These are phyloP conservation scores for Herminia tarsipennalis DNA, from an alignment of 2,888 invertebrate species.

Conservation along the genomic window DNA sequence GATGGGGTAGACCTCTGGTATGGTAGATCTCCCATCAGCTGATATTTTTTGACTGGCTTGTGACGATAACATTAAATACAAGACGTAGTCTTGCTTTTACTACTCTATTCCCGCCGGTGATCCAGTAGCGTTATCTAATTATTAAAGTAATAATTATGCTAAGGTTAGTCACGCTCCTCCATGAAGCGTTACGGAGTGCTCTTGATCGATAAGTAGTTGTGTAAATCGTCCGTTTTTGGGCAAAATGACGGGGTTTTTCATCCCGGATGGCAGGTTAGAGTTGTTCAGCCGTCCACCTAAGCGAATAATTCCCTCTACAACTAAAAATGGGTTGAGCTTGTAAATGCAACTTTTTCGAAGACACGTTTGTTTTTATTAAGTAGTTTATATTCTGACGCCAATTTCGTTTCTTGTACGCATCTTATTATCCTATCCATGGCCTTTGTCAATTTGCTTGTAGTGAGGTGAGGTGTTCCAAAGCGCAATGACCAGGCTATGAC, in stretches of 20 bases:
- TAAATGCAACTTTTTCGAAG: constrained; percentile 3
- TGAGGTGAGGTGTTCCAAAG: no score
- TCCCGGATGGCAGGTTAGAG: background rate
- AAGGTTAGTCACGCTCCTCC: constrained; percentile 8
- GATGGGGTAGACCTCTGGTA: background rate
- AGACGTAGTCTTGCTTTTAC: constrained; percentile 5
- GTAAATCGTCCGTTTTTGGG: background rate
- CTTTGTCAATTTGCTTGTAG: no score
- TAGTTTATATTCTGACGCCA: background rate
- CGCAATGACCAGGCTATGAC: no score
- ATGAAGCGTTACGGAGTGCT: background rate
- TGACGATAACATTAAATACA: no score
- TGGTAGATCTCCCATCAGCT: no score
- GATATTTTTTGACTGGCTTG: no score
- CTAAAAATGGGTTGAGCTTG: constrained; percentile 7
- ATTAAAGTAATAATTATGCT: no score
- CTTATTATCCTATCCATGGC: background rate
- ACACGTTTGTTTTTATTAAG: background rate
- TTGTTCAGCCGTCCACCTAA: constrained; percentile 7
- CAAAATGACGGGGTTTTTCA: constrained; percentile 6
- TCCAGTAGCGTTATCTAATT: constrained; percentile 9
- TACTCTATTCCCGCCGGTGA: background rate
- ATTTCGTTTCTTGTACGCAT: background rate
- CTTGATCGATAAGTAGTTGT: constrained; percentile 3
- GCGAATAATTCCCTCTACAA: background rate